phyloP scores from a whole-genome alignment of 53 echinoderm and acorn worm genomes.

The Apostichopus leukothele region DNA sequence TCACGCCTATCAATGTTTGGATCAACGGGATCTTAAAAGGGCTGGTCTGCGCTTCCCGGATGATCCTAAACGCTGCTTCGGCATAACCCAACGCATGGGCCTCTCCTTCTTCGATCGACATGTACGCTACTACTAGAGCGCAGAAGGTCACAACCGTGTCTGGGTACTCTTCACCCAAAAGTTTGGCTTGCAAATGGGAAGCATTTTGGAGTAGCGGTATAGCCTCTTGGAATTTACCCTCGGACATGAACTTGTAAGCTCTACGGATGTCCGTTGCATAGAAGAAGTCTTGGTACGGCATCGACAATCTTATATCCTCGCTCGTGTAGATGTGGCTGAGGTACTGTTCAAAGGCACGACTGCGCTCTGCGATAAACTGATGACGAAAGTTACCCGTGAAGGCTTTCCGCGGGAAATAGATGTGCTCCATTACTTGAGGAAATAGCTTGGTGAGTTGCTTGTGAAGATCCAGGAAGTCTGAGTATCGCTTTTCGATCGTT shows the following conservation, averaged over 20 bases:
- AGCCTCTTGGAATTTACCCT: slow-evolving; percentile 73
- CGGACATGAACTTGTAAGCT: slow-evolving; percentile 78
- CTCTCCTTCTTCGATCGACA: slow-evolving; percentile 76
- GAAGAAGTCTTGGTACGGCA: slow-evolving; percentile 87
- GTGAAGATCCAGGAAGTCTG: slow-evolving; percentile 86
- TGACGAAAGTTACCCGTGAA: slow-evolving; percentile 90
- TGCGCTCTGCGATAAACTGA: slow-evolving; percentile 91
- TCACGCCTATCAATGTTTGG: slow-evolving; percentile 87
- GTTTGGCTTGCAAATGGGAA: slow-evolving; percentile 91
- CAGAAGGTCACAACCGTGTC: slow-evolving; percentile 79
- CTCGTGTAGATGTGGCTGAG: slow-evolving; percentile 63
- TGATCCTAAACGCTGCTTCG: slow-evolving; percentile 74
- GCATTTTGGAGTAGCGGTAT: slow-evolving; percentile 88
- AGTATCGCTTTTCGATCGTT: slow-evolving; percentile 82
- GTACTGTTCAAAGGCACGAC: slow-evolving; percentile 92
- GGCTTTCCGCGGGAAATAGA: slow-evolving; percentile 82
- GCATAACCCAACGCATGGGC: slow-evolving; percentile 86
- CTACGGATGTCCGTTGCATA: slow-evolving; percentile 83
- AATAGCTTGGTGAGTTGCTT: slow-evolving; percentile 60
- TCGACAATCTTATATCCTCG: slow-evolving; percentile 71
- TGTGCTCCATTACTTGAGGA: slow-evolving; percentile 75
- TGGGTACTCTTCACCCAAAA: slow-evolving; percentile 71
- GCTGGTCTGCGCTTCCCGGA: slow-evolving; percentile 78
- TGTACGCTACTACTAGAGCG: slow-evolving; percentile 84
- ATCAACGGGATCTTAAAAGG: slow-evolving; percentile 83